Evolutionary conservation across 2,797 vertebrate species (phyloP).

Genomic region (Okamejei kenojei): DNA sequence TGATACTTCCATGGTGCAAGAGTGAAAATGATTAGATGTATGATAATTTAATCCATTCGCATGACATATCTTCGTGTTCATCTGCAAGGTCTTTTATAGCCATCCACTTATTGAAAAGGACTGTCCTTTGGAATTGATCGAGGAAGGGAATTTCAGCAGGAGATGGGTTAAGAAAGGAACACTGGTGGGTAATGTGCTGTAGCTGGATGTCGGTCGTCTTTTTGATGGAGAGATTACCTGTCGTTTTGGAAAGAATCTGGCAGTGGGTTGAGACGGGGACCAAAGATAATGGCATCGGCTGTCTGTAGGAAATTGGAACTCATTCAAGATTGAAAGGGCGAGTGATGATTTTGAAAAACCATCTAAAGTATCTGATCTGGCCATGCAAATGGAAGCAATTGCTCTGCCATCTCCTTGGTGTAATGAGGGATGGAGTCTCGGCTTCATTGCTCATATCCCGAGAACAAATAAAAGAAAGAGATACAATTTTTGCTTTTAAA

Average conservation of each 20-base stretch:
- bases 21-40: neutral
- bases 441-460: neutral
- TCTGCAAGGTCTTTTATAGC: neutral
- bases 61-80: neutral
- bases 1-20: neutral
- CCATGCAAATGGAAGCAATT: neutral
- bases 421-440: neutral
- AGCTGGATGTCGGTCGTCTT: neutral
- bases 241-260: neutral
- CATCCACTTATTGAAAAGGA: no score
- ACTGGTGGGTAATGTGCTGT: neutral
- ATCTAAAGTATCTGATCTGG: neutral
- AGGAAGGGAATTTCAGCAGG: neutral
- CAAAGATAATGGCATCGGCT: neutral
- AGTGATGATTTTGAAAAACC: neutral
- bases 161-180: neutral
- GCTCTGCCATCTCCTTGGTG: neutral
- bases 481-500: neutral
- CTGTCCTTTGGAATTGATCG: neutral
- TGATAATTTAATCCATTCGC: neutral
- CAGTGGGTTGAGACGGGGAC: neutral
- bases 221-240: neutral
- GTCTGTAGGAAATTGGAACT: neutral
- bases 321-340: neutral
- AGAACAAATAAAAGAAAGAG: neutral